Conservation (phyloP, 2,888 invertebrate genomes). For the Osmoderma eremita region DNA sequence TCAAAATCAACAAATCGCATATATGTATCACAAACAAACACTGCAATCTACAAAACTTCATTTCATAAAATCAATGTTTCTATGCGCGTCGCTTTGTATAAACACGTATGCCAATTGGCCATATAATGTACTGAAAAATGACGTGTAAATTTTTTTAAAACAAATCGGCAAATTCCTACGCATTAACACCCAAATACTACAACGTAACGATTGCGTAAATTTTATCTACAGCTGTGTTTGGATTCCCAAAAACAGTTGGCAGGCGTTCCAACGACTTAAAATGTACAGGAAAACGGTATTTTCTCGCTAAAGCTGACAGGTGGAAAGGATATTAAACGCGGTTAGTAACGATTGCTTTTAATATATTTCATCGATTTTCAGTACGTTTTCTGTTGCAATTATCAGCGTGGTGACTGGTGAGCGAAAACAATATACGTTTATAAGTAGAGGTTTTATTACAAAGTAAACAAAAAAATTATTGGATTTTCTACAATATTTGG, state of each 20-base stretch:
- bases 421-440: constrained; percentile 9
- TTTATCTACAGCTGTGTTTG: constrained; percentile 26
- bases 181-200: background rate
- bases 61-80: too few relatives aligned
- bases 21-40: too few relatives aligned
- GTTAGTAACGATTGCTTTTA: constrained; percentile 6
- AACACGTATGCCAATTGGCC: background rate
- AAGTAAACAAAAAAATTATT: constrained; percentile 42
- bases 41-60: too few relatives aligned
- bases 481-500: constrained; percentile 43
- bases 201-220: constrained; percentile 13
- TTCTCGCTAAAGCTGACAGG: background rate
- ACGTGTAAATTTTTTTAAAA: background rate
- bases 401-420: background rate
- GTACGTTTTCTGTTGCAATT: background rate
- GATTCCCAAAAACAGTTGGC: constrained; percentile 27
- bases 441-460: constrained; percentile 42
- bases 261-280: constrained; percentile 5
- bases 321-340: background rate
- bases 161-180: background rate
- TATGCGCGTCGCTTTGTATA: too few relatives aligned
- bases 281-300: constrained; percentile 7
- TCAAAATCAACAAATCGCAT: too few relatives aligned
- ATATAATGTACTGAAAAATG: too few relatives aligned
- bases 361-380: background rate